Conservation (phyloP, 2,113 vertebrate genomes). For the Rhinichthys klamathensis region DNA sequence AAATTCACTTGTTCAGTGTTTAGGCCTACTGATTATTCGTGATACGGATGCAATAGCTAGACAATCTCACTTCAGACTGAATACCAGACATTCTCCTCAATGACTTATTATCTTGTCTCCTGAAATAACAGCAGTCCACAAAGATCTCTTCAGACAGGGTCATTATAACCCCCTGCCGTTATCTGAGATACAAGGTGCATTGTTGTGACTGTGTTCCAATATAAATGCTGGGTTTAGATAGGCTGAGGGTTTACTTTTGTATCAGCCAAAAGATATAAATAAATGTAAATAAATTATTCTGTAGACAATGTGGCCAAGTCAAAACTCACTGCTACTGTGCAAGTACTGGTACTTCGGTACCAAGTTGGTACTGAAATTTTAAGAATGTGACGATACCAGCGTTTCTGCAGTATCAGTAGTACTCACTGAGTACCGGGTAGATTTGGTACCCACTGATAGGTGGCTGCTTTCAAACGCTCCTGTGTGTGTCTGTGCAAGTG, state of each 20-base stretch:
- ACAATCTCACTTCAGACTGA: background rate
- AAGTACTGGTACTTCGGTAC: background rate
- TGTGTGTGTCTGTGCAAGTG: too few species aligned
- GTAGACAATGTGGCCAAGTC: too few species aligned
- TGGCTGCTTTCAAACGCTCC: too few species aligned
- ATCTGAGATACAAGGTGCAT: background rate
- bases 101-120: constrained; percentile 15
- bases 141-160: constrained; percentile 1
- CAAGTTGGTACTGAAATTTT: too few species aligned
- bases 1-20: background rate
- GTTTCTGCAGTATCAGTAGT: too few species aligned
- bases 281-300: too few species aligned
- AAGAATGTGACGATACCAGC: too few species aligned
- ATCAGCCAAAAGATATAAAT: background rate
- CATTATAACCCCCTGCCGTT: background rate
- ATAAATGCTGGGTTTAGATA: background rate
- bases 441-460: too few species aligned
- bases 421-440: too few species aligned
- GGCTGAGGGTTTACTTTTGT: background rate
- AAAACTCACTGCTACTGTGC: background rate
- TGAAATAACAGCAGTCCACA: constrained; percentile 18
- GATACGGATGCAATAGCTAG: background rate
- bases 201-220: background rate
- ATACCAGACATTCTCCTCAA: background rate
- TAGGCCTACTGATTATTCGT: background rate